These are phyloP conservation scores for Spheniscus mendiculus DNA, from an alignment of 2,113 vertebrate genomes.

Conservation along the genomic window DNA sequence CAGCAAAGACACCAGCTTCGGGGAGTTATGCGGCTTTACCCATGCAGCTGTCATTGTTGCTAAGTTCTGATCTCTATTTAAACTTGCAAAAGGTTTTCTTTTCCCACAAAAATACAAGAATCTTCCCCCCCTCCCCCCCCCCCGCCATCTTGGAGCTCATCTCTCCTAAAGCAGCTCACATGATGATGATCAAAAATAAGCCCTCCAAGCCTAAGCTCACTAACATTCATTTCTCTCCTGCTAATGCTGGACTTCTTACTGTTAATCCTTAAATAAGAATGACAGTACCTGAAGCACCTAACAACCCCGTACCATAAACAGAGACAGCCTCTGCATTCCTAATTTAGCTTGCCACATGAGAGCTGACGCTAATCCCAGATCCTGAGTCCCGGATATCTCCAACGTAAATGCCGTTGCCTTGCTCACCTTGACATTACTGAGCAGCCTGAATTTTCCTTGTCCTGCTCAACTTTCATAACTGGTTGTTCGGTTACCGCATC, in stretches of 20 bases:
- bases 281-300: constrained; percentile 63
- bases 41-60: background rate
- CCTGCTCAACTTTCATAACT: background rate
- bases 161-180: constrained; percentile 61
- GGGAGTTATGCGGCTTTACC: background rate
- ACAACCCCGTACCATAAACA: constrained; percentile 54
- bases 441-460: constrained; percentile 19
- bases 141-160: constrained; percentile 34
- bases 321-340: constrained; percentile 56
- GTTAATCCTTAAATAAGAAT: constrained; percentile 69
- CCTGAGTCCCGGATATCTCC: constrained; percentile 8
- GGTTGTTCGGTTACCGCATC: background rate
- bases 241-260: constrained; percentile 64
- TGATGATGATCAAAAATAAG: constrained; percentile 64
- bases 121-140: background rate
- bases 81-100: constrained; percentile 46
- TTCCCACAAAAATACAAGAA: background rate
- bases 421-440: constrained; percentile 51
- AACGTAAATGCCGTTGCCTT: constrained; percentile 25
- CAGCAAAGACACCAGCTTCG: background rate
- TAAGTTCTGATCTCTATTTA: constrained; percentile 44
- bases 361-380: constrained; percentile 66
- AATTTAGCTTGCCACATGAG: constrained; percentile 53
- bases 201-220: constrained; percentile 60
- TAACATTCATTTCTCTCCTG: constrained; percentile 56